Base-by-base conservation (phyloP, 2,888 invertebrate genomes). In the Blastobasis adustella region DNA sequence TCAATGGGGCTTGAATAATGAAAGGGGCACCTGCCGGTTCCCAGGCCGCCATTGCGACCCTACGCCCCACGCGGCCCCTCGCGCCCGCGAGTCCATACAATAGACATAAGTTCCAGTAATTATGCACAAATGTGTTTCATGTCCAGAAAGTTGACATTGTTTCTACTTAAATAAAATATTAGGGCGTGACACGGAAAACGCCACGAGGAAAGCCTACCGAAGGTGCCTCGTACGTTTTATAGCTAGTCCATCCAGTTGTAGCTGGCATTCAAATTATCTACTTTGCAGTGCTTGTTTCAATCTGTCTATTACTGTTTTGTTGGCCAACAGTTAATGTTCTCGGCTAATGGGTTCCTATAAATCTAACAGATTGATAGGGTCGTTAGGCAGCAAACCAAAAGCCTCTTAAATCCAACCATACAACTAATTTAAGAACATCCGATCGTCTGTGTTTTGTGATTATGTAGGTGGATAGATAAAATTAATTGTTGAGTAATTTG, bases 1-100 rank as follows among this genome's bases (percentile, higher is more conserved):
- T 88, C 88, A 86, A 88, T 88, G 86, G 79, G 65, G 81, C 82
- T 82, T 87, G 87, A 88, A 88, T 88, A 88, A 88, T 88, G 87
- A 88, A 88, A 82, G 79, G 73, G 74, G 73, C 88, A 88, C 87
- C 88, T 88, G 88, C 72, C 65, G 66, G 60, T 78, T 85, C 86
- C 87, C 68, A 85, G 70, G 73, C 77, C 78, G 70, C 84, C 86
- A 79, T 71, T 67, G 60, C 71, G 61, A 62, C 63, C 67, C 76
- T 76, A 76, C 79, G 76, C 63, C 67, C 76, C 76, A 76, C 79
- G 76, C 86, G 83, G 85, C 87, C 85, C 78, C 70, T 65, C 62
- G 67, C 66, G 61, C 59, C 60, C 61, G 58, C 58, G 50, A 23
- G 23, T 3, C 23, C 23, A 59, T 60, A 59, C 55, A 59, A 72